Base-by-base conservation (phyloP, 1,140 invertebrate species). In the Gyrodactylus bullatarudis region DNA sequence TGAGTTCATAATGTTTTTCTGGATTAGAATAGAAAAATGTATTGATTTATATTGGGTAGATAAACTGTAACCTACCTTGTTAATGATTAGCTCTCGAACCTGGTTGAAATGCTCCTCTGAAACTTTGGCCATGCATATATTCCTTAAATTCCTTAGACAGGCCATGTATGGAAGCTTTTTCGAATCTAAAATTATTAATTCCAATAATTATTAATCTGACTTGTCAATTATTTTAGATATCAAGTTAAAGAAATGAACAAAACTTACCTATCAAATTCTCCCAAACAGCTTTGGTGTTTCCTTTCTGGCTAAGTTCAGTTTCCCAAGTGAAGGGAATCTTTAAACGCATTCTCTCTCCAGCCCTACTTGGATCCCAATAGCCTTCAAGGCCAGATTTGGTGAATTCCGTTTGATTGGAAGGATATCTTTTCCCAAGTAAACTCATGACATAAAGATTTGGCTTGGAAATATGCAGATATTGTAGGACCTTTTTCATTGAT, bases 311-410 rank as follows among this genome's bases (percentile, higher is more conserved):
- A 26, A 83, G 77, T 76, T 83, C 81, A 0, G 82, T 83, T 75
- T 83, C 83, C 83, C 83, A 83, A 1, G 83, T 83, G 76, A 82
- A 80, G 20, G 83, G 82, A 54, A 78, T 77, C 8, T 81, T 79
- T 1, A 83, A 76, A 76, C 82, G 82, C 82, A 83, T 83, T 68
- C 82, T 77, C 75, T 82, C 80, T 1, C 82, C 82, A 19, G 81
- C 79, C 54, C 76, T 75, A 69, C 78, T 77, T 73, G 79, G 76
- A 26, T 83, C 81, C 77, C 77, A 83, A 23, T 76, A 77, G 1
- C 82, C 82, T 1, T 80, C 79, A 68, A 83, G 76, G n/a, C 79
- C 77, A 74, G 71, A 75, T 74, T 78, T 74, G 75, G 79, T 79
- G 75, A 83, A 83, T 19, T 78, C 77, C 70, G 81, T 79, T 23